Evolutionary conservation across 2,888 invertebrate genomes (phyloP).

Genomic region (Hybos culiciformis): DNA sequence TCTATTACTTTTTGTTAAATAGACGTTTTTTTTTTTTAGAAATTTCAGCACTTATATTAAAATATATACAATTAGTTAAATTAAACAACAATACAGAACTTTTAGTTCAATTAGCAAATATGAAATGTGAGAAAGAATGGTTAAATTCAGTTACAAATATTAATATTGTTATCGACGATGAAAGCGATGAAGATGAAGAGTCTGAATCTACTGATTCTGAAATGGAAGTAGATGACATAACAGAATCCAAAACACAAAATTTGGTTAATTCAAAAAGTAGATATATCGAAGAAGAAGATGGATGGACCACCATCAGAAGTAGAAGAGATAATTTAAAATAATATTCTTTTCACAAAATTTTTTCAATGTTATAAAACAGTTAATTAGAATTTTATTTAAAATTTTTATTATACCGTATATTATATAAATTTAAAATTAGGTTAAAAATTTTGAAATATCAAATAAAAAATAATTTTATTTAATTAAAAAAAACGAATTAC

Average conservation of each 20-base stretch:
- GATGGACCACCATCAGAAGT: too few species aligned
- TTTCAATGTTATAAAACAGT: too few species aligned
- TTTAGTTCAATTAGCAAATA: constrained; percentile 41
- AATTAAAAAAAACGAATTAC: too few species aligned
- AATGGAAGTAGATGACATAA: constrained; percentile 23
- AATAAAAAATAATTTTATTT: too few species aligned
- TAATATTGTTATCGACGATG: constrained; percentile 20
- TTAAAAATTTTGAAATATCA: too few species aligned
- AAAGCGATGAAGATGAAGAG: constrained; percentile 30
- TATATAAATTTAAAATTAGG: too few species aligned
- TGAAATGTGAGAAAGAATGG: constrained; percentile 48
- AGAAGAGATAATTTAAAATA: too few species aligned
- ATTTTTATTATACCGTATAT: too few species aligned
- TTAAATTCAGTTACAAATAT: constrained; percentile 40
- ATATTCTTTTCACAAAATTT: too few species aligned
- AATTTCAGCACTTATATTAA: constrained; percentile 42
- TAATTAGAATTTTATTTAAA: too few species aligned
- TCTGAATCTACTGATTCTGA: constrained; percentile 27
- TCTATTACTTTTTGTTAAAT: background rate
- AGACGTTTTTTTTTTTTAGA: constrained; percentile 32
- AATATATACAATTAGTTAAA: constrained; percentile 42
- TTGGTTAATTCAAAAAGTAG: background rate
- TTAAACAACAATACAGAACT: constrained; percentile 44
- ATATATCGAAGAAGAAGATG: background rate
- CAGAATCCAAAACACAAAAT: background rate